These are phyloP conservation scores for Meiosimyza platycephala DNA, from an alignment of 2,888 invertebrate genomes.

Conservation along the genomic window DNA sequence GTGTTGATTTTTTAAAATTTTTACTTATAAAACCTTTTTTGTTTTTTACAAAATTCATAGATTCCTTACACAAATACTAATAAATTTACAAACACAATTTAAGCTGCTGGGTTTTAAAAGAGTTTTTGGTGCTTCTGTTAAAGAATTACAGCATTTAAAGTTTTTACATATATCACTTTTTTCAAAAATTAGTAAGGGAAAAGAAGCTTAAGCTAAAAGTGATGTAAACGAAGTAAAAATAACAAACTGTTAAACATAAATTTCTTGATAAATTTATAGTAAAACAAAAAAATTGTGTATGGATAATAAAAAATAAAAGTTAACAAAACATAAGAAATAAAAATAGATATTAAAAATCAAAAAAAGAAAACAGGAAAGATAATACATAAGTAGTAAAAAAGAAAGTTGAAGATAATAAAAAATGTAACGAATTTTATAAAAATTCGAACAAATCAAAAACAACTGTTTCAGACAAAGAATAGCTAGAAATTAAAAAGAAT, in stretches of 20 bases:
- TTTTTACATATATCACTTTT: constrained; percentile 27
- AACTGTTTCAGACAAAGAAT: not conserved
- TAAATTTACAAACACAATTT: constrained; percentile 28
- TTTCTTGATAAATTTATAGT: not conserved
- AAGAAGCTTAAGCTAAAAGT: constrained; percentile 6
- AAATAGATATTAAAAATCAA: not conserved
- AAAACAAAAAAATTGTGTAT: constrained; percentile 6
- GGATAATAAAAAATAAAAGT: constrained; percentile 25
- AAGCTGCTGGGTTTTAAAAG: constrained; percentile 8
- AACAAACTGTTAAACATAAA: constrained; percentile 8
- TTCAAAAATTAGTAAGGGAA: constrained; percentile 1
- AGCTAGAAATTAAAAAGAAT: constrained; percentile 17
- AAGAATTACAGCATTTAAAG: constrained; percentile 23
- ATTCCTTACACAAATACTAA: constrained; percentile 27
- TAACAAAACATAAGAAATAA: constrained; percentile 8
- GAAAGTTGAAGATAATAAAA: constrained; percentile 28
- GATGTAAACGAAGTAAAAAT: constrained; percentile 14
- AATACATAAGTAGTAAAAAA: constrained; percentile 28
- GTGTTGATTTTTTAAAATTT: constrained; percentile 12
- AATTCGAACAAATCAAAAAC: constrained; percentile 20
- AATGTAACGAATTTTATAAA: constrained; percentile 29
- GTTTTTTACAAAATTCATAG: not conserved
- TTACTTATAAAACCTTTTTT: constrained; percentile 28
- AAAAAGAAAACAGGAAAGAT: constrained; percentile 39
- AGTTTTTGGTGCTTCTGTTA: constrained; percentile 16